Conservation (phyloP, 2,888 invertebrate genomes). For the Ennomos erosarius region DNA sequence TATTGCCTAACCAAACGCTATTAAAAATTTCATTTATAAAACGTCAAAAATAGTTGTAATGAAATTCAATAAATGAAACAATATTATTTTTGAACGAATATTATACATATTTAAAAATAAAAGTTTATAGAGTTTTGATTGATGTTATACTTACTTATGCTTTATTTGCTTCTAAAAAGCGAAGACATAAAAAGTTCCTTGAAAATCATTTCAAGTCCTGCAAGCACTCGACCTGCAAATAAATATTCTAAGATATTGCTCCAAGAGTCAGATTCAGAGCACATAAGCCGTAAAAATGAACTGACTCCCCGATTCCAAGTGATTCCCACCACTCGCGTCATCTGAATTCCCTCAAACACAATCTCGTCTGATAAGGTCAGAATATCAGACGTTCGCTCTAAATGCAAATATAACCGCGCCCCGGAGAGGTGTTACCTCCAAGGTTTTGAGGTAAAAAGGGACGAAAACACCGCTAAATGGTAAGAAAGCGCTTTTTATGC, state of each 20-base stretch:
- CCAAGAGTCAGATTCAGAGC: slow-evolving; percentile 46
- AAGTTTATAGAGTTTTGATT: too few relatives aligned
- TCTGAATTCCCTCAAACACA: slow-evolving; percentile 77
- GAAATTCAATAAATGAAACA: too few relatives aligned
- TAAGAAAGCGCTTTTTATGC: slow-evolving; percentile 78
- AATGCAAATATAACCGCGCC: slow-evolving; percentile 83
- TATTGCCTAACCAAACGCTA: too few relatives aligned
- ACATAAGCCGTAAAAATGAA: slow-evolving; percentile 48
- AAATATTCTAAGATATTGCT: slow-evolving; percentile 30
- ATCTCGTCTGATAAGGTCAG: slow-evolving; percentile 81
- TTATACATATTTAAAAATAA: too few relatives aligned
- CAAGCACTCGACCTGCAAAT: slow-evolving; percentile 20
- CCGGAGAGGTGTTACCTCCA: slow-evolving; percentile 80
- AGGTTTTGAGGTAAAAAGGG: slow-evolving; percentile 80
- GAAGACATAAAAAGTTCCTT: too few relatives aligned
- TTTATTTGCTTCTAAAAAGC: too few relatives aligned
- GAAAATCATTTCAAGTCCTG: slow-evolving; percentile 2
- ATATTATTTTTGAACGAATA: too few relatives aligned
- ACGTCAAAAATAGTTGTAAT: too few relatives aligned
- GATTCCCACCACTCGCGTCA: slow-evolving; percentile 65
- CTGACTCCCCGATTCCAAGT: slow-evolving; percentile 47
- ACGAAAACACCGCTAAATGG: slow-evolving; percentile 80
- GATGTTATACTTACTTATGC: too few relatives aligned
- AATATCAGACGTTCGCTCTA: slow-evolving; percentile 83
- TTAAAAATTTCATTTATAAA: too few relatives aligned